Conservation (phyloP, 2,797 vertebrate species). For the Sus cebifrons region DNA sequence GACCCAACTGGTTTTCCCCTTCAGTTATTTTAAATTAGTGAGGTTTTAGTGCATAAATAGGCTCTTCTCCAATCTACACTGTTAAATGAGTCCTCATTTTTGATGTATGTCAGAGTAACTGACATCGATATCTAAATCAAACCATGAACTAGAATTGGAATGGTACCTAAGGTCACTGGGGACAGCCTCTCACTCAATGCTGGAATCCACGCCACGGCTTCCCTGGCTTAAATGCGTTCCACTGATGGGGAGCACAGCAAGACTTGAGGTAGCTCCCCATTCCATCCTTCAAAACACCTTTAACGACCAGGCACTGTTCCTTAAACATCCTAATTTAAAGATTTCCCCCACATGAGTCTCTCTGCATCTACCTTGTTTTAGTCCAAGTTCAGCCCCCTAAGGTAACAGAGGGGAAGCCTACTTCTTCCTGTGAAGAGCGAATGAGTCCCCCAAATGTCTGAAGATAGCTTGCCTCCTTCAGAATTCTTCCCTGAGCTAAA, state of each 20-base stretch:
- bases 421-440: not conserved
- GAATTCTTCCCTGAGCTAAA: constrained; percentile 36
- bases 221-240: not conserved
- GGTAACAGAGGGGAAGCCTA: not conserved
- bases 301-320: not conserved
- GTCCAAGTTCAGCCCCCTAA: not conserved
- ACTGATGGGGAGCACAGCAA: too few relatives aligned
- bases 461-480: not conserved
- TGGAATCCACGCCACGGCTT: not conserved
- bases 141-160: not conserved
- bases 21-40: constrained; percentile 59
- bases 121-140: not conserved
- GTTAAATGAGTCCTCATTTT: constrained; percentile 8
- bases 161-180: not conserved
- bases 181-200: not conserved
- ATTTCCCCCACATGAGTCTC: not conserved
- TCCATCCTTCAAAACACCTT: constrained; percentile 14
- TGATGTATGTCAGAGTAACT: not conserved
- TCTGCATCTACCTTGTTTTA: not conserved
- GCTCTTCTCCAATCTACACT: constrained; percentile 8
- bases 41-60: not conserved
- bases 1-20: not conserved
- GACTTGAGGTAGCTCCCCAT: not conserved
- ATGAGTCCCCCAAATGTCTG: not conserved
- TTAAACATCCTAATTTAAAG: constrained; percentile 8